Conservation (phyloP, 2,113 vertebrate species). For the Octodon degus region DNA sequence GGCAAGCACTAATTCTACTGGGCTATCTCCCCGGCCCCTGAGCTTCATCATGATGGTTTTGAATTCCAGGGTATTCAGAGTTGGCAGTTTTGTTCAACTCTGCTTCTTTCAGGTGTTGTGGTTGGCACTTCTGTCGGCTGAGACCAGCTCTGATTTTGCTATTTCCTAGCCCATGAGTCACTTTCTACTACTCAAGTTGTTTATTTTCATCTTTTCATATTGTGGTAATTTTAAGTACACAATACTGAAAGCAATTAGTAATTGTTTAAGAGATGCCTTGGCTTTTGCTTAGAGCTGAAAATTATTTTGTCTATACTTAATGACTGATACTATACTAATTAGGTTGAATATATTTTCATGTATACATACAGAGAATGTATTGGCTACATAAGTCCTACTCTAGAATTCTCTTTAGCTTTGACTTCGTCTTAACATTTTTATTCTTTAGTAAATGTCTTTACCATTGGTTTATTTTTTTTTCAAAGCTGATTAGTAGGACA, state of each 20-base stretch:
- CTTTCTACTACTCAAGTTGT: not conserved
- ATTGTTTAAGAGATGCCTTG: not conserved
- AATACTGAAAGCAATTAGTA: not conserved
- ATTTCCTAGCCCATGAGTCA: not conserved
- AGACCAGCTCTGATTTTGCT: not conserved
- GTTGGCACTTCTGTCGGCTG: not conserved
- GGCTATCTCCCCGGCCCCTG: too few species aligned
- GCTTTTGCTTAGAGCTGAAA: not conserved
- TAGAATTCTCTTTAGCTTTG: not conserved
- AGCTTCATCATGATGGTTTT: not conserved
- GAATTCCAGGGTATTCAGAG: not conserved
- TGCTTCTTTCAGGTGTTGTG: not conserved
- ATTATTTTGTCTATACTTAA: not conserved
- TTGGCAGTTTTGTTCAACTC: not conserved
- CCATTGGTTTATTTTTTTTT: not conserved
- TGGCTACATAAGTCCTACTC: not conserved
- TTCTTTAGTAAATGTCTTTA: not conserved
- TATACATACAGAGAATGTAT: fast-evolving
- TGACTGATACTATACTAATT: not conserved
- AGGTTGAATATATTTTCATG: not conserved
- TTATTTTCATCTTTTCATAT: not conserved
- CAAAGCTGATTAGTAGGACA: too few species aligned
- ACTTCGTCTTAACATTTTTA: not conserved
- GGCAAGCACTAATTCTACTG: too few species aligned
- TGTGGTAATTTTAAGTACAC: not conserved